A percentile compares a stretch with the other conserved stretches of the same genome.
phyloP scores from a whole-genome alignment of 2,113 vertebrate genomes.

The Trematocara nigrifrons region DNA sequence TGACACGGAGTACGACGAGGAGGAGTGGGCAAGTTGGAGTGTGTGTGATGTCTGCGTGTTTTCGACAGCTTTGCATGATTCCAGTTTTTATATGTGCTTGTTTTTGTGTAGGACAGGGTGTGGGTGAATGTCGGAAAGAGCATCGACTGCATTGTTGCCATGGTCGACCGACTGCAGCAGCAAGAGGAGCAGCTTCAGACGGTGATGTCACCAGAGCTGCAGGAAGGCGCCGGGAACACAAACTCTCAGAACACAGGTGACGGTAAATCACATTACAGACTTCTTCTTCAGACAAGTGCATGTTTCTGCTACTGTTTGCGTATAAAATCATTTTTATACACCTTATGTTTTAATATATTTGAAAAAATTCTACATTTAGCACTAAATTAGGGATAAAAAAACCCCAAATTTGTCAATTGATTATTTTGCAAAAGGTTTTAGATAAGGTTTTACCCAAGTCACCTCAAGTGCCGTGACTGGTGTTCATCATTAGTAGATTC shows the following conservation, averaged over 20 bases:
- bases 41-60: not conserved
- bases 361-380: not conserved
- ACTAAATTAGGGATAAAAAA: rapidly evolving
- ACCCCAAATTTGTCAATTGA: not conserved
- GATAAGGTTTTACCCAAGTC: not conserved
- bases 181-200: constrained; percentile 27
- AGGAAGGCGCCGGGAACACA: constrained; percentile 22
- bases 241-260: constrained; percentile 39
- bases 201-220: constrained; percentile 11
- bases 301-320: not conserved
- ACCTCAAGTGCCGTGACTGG: rapidly evolving
- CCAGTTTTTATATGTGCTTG: not conserved
- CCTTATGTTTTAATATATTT: not conserved
- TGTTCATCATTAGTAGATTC: not conserved
- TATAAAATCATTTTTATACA: not conserved
- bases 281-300: not conserved
- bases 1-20: constrained; percentile 79
- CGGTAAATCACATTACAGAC: not conserved
- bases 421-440: not conserved
- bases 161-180: constrained; percentile 81
- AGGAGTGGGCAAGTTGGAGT: constrained; percentile 81
- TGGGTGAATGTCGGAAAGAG: constrained; percentile 85
- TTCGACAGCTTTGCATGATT: rapidly evolving
- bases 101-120: constrained; percentile 60
- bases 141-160: constrained; percentile 82